A percentile compares a stretch with the other conserved stretches of the same genome.
Conservation (phyloP, 1,140 invertebrate genomes). For the Drosophila jambulina region DNA sequence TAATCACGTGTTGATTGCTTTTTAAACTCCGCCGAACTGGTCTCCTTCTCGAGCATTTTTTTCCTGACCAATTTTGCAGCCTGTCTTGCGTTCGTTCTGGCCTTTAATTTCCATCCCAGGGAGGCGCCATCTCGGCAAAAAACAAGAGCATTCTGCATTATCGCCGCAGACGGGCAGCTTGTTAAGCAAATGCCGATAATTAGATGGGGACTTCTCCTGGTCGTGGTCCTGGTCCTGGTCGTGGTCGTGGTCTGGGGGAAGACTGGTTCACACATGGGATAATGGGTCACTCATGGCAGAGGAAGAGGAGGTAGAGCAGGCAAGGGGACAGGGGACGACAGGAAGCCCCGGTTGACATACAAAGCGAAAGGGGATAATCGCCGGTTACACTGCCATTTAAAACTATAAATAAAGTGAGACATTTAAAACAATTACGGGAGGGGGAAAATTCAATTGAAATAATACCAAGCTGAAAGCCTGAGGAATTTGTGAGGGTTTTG, state of each 20-base stretch:
- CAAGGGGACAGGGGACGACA: neutral
- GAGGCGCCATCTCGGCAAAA: conserved; percentile 47
- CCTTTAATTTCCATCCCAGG: conserved; percentile 56
- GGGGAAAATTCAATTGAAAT: neutral
- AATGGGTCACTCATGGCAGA: conserved; percentile 31
- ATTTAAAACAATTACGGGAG: conserved; percentile 6
- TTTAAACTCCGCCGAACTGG: conserved; percentile 69
- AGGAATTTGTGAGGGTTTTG: neutral
- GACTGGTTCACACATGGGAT: conserved; percentile 47
- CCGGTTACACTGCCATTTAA: conserved; percentile 10
- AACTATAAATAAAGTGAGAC: conserved; percentile 29
- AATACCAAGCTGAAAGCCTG: accelerated
- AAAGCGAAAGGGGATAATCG: conserved; percentile 29
- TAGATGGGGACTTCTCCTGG: conserved; percentile 25
- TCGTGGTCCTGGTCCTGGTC: neutral
- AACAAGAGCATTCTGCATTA: conserved; percentile 53
- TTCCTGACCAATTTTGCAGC: conserved; percentile 4
- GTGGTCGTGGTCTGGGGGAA: conserved; percentile 6
- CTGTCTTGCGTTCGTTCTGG: conserved; percentile 21
- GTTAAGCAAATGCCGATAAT: conserved; percentile 62
- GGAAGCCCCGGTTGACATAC: conserved; percentile 49
- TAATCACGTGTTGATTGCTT: conserved; percentile 83
- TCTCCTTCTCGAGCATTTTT: conserved; percentile 2
- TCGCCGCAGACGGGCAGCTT: conserved; percentile 47
- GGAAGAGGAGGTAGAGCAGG: neutral